Conservation (phyloP, 2,888 invertebrate species). For the Nebria salina region DNA sequence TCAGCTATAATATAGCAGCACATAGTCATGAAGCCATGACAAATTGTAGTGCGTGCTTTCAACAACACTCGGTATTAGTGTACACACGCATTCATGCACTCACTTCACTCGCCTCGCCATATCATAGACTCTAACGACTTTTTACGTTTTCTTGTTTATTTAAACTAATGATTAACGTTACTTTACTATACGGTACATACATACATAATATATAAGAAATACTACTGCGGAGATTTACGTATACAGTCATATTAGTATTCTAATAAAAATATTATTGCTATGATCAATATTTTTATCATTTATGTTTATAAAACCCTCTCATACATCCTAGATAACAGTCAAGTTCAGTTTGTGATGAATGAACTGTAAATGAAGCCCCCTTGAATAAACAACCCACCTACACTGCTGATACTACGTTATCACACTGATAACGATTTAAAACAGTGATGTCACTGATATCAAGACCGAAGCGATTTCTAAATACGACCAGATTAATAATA, state of each 20-base stretch:
- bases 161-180: conserved; percentile 25
- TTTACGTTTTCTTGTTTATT: conserved; percentile 24
- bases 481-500: not conserved
- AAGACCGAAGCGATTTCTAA: not conserved
- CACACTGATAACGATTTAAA: not conserved
- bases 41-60: conserved; percentile 27
- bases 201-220: no score
- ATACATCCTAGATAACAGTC: no score
- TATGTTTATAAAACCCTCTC: not conserved
- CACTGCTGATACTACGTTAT: not conserved
- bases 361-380: not conserved
- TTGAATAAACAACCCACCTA: not conserved
- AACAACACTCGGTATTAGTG: conserved; percentile 18
- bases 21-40: conserved; percentile 26
- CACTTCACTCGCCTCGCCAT: conserved; percentile 13
- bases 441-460: not conserved
- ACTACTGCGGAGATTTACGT: no score
- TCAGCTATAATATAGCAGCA: not conserved
- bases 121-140: conserved; percentile 16
- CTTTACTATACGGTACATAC: not conserved
- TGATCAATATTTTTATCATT: not conserved
- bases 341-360: no score
- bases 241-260: no score
- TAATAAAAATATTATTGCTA: not conserved
- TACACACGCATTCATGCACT: conserved; percentile 9